Evolutionary conservation across 1,140 invertebrate genomes (phyloP).

Genomic region (Aricia agestis): DNA sequence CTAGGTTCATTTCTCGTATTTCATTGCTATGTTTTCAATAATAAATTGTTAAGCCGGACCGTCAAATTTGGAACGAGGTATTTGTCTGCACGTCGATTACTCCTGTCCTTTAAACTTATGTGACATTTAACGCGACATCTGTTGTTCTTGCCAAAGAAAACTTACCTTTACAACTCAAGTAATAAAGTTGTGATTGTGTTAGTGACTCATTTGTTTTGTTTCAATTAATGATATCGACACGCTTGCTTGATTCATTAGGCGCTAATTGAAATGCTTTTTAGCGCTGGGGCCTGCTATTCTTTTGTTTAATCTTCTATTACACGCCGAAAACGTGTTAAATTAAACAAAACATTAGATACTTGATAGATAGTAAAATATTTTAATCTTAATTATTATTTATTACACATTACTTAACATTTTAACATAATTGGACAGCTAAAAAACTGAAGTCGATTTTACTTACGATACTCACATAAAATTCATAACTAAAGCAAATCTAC

Average conservation of each 20-base stretch:
- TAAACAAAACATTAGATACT: not conserved
- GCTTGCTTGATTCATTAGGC: conserved; percentile 14
- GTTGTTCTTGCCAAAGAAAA: not conserved
- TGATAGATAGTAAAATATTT: not conserved
- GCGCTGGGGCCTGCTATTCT: not conserved
- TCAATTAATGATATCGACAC: conserved; percentile 14
- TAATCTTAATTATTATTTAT: not conserved
- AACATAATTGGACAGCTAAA: not conserved
- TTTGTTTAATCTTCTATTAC: not conserved
- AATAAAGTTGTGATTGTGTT: not conserved
- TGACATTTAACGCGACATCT: conserved; percentile 13
- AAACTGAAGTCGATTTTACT: too few relatives aligned
- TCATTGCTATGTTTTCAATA: not conserved
- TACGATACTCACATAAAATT: too few relatives aligned
- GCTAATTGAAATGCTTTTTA: conserved; percentile 15
- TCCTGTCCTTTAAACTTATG: conserved; percentile 7
- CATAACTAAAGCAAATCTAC: not conserved
- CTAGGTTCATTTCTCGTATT: too few relatives aligned
- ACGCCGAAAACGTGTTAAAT: not conserved
- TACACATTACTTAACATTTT: not conserved
- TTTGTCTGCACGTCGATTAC: conserved; percentile 13
- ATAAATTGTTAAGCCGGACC: not conserved
- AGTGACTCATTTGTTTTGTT: not conserved
- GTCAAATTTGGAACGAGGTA: conserved; percentile 6
- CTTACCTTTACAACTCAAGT: not conserved